Percentiles rank a stretch among this genome's conserved stretches.
Evolutionary conservation across 2,888 invertebrate genomes (phyloP).

Genomic region (Drosophila neonasuta): DNA sequence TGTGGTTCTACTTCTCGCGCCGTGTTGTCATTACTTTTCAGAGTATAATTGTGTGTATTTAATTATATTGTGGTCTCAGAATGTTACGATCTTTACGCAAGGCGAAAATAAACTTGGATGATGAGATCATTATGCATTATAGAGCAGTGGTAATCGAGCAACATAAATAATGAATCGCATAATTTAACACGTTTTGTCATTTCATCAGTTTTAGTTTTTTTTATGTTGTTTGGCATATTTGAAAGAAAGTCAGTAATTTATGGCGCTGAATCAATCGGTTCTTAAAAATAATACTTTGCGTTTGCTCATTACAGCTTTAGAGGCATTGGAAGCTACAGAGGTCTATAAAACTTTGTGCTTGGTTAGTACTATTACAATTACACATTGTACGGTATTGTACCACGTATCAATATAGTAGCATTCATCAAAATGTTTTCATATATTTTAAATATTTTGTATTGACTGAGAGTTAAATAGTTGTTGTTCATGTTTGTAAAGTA

Average conservation of each 20-base stretch:
- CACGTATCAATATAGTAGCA: slow-evolving; percentile 16
- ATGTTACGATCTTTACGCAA: slow-evolving; percentile 62
- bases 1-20: slow-evolving; percentile 66
- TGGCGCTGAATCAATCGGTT: slow-evolving; percentile 50
- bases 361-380: slow-evolving; percentile 46
- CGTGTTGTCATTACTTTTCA: slow-evolving; percentile 55
- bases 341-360: slow-evolving; percentile 31
- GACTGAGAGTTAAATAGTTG: neutral
- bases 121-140: slow-evolving; percentile 81
- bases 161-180: slow-evolving; percentile 39
- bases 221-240: slow-evolving; percentile 25
- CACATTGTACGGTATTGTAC: slow-evolving; percentile 33
- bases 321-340: slow-evolving; percentile 37
- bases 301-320: slow-evolving; percentile 33
- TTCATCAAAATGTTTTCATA: slow-evolving; percentile 24
- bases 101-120: slow-evolving; percentile 83
- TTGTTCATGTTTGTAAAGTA: slow-evolving; percentile 21
- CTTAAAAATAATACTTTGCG: slow-evolving; percentile 54
- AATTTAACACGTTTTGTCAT: slow-evolving; percentile 24
- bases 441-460: slow-evolving; percentile 15
- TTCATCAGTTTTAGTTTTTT: slow-evolving; percentile 12
- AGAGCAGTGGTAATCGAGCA: slow-evolving; percentile 66
- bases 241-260: slow-evolving; percentile 74
- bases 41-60: slow-evolving; percentile 34
- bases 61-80: slow-evolving; percentile 50